Base-by-base conservation (phyloP, 2,113 vertebrate genomes). In the Aspiorhynchus laticeps region DNA sequence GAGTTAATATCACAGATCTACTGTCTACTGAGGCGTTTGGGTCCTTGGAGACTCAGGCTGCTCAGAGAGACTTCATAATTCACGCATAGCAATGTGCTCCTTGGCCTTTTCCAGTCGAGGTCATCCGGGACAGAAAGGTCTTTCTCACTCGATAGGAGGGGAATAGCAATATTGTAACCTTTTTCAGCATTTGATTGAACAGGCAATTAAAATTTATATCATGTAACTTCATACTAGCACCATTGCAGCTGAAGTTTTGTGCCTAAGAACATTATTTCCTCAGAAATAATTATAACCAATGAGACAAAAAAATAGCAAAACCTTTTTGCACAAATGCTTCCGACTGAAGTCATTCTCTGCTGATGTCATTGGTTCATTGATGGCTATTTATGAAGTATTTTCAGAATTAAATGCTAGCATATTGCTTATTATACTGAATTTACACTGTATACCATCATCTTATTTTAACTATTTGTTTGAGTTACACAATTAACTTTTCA, bases 161-260 rank as follows among this genome's bases (percentile, higher is more conserved):
- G 84, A 86, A 88, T 84, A 86, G 91, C 81, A 91, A 83, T 83
- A 69, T 43, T n/a, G 17, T 84, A 84, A 87, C 80, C 83, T 90
- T 88, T 86, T 83, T 28, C 83, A 43, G 75, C 38, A 46, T 91
- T 86, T 89, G 85, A 91, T 91, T 90, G 87, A 88, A 65, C 82
- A 53, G 84, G 89, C 87, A 89, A 81, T 89, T 90, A 87, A 88
- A 89, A 88, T 87, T 21, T 75, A 69, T 85, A 26, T 89, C 21
- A 11, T 61, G 48, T 43, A 79, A 61, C 56, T 24, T 28, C 46
- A 83, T 36, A 84, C 75, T 76, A 43, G 51, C 84, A 43, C 26
- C 7, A 28, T n/a, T 21, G 26, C 19, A 24, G 43, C 53, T 21
- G 38, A 59, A 46, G 46, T 53, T 61, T 28, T 31, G 31, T 79